Evolutionary conservation across 2,113 vertebrate genomes (phyloP).

Genomic region (Phocoena phocoena): DNA sequence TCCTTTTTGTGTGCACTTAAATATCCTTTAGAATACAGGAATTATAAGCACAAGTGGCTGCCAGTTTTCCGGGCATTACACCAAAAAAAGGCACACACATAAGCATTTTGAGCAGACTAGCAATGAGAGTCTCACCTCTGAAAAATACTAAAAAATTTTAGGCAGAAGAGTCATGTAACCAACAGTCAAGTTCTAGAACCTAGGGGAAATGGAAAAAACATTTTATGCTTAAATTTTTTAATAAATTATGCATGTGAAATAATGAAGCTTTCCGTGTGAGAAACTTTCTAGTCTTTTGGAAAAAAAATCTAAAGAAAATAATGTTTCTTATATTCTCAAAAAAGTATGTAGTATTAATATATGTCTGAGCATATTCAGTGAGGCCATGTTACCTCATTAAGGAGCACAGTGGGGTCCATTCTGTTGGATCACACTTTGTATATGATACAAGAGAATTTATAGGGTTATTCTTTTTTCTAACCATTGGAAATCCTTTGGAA

Average conservation of each 20-base stretch:
- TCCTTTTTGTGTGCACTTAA: slow-evolving; percentile 75
- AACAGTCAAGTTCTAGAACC: slow-evolving; percentile 21
- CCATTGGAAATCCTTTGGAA: slow-evolving; percentile 33
- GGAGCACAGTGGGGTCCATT: slow-evolving; percentile 27
- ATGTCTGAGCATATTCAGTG: neutral
- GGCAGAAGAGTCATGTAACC: neutral
- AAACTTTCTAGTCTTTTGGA: neutral
- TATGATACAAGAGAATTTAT: neutral
- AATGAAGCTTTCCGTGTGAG: slow-evolving; percentile 42
- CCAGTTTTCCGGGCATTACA: slow-evolving; percentile 58
- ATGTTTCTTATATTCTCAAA: neutral
- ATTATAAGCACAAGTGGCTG: slow-evolving; percentile 63
- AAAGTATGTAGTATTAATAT: neutral
- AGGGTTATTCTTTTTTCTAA: slow-evolving; percentile 42
- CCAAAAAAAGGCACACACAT: neutral
- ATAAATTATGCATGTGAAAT: slow-evolving; percentile 62
- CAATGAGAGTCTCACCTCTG: neutral
- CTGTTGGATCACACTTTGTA: neutral
- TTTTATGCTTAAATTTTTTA: slow-evolving; percentile 34
- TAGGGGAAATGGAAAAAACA: neutral
- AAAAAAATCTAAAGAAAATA: slow-evolving; percentile 56
- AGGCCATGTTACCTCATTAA: neutral
- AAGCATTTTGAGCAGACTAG: slow-evolving; percentile 33
- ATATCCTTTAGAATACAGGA: slow-evolving; percentile 48
- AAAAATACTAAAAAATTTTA: slow-evolving; percentile 37